Evolutionary conservation across 2,113 vertebrate species (phyloP).

Genomic region (Alces alces): DNA sequence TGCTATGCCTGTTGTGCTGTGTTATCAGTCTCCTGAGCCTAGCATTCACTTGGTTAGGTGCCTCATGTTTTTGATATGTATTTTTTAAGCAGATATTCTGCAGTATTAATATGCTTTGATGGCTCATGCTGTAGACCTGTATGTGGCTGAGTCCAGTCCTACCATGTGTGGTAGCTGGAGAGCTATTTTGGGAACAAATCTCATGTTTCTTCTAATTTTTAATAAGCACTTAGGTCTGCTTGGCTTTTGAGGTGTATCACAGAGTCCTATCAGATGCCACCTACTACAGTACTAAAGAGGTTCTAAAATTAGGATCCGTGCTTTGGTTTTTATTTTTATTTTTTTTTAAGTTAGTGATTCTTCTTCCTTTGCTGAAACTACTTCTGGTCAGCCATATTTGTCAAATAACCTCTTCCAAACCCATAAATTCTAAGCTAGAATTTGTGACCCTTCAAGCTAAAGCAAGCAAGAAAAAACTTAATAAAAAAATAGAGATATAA

Average conservation of each 20-base stretch:
- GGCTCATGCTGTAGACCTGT: not conserved
- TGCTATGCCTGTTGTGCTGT: not conserved
- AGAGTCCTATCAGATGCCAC: constrained; percentile 5
- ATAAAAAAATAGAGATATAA: not conserved
- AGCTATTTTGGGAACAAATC: constrained; percentile 47
- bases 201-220: constrained; percentile 59
- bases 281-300: not conserved
- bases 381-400: not conserved
- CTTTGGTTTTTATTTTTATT: not conserved
- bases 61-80: not conserved
- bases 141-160: not conserved
- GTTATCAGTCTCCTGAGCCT: not conserved
- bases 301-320: constrained; percentile 38
- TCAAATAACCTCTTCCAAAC: constrained; percentile 33
- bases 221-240: constrained; percentile 47
- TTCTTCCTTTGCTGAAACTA: constrained; percentile 9
- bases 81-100: not conserved
- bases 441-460: constrained; percentile 4
- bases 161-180: not conserved
- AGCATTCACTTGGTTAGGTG: not conserved
- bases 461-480: not conserved
- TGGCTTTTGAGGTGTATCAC: not conserved
- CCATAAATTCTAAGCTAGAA: not conserved
- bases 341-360: constrained; percentile 6
- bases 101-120: not conserved